These are phyloP conservation scores for Stylophora pistillata DNA, from an alignment of 64 coral and sea anemone genomes.

Conservation along the genomic window DNA sequence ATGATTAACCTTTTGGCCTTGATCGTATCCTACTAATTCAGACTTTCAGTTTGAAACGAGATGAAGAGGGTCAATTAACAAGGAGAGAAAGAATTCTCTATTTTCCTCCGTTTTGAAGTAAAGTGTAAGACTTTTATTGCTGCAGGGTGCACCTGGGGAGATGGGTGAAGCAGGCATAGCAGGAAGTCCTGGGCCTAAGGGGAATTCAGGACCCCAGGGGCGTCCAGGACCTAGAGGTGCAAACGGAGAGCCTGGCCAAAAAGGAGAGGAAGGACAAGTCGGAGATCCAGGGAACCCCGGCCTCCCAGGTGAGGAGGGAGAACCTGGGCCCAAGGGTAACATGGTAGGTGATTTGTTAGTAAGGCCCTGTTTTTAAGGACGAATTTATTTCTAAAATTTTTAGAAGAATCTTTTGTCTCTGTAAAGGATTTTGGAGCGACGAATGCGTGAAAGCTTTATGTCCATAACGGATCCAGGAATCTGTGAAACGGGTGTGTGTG, in stretches of 20 bases:
- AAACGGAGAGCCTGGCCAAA: background rate
- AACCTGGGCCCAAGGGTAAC: conserved; percentile 35
- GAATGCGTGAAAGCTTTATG: no score
- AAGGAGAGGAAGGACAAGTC: background rate
- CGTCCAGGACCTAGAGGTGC: background rate
- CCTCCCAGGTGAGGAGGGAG: conserved; percentile 47
- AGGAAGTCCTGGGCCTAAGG: background rate
- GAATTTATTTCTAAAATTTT: no score
- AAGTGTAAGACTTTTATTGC: background rate
- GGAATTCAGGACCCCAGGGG: background rate
- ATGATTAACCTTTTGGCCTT: no score
- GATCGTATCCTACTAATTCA: no score
- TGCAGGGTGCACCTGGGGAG: conserved; percentile 16
- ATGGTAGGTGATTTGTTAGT: conserved; percentile 29
- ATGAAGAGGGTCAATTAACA: no score
- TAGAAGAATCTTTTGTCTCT: no score
- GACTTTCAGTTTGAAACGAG: no score
- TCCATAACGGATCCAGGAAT: no score
- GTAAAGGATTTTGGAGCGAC: no score
- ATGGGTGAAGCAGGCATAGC: background rate
- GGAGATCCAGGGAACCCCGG: conserved; percentile 26
- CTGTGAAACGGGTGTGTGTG: no score
- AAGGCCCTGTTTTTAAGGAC: no score
- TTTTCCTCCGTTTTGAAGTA: background rate
- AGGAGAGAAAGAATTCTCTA: background rate